Percentiles rank a stretch among this genome's conserved stretches.
Conservation (phyloP, 2,797 vertebrate genomes). For the Danio aesculapii region DNA sequence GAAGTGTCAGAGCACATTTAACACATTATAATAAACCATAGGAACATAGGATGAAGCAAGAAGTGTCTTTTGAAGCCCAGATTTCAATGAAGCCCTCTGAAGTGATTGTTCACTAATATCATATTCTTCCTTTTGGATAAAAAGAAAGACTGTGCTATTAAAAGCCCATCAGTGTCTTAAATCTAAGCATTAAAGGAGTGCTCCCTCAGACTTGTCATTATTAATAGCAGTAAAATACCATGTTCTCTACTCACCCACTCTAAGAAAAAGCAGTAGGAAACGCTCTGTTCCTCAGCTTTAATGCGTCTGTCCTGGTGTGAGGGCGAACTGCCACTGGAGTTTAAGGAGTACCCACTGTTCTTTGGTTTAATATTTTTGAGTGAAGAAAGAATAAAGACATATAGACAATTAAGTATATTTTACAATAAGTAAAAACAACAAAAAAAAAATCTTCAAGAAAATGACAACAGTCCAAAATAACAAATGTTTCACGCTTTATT, state of each 20-base stretch:
- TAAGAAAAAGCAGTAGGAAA: slow-evolving; percentile 11
- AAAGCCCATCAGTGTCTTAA: slow-evolving; percentile 2
- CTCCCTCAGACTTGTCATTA: slow-evolving; percentile 20
- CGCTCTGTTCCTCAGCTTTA: slow-evolving; percentile 18
- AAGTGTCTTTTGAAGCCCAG: not conserved
- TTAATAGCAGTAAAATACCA: slow-evolving; percentile 32
- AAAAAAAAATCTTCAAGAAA: too few relatives aligned
- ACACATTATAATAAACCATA: slow-evolving; percentile 27
- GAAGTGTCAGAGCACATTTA: slow-evolving; percentile 45
- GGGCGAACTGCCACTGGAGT: slow-evolving; percentile 5
- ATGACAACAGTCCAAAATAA: too few relatives aligned
- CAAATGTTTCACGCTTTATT: too few relatives aligned
- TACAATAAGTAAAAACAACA: too few relatives aligned
- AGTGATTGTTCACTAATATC: slow-evolving; percentile 8
- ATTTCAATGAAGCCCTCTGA: slow-evolving; percentile 11
- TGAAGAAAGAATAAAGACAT: not conserved
- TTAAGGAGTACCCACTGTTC: slow-evolving; percentile 16
- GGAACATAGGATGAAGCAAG: slow-evolving; percentile 9
- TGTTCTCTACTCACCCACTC: not conserved
- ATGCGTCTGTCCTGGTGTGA: slow-evolving; percentile 11
- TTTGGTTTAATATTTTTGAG: not conserved
- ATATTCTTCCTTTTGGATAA: slow-evolving; percentile 13
- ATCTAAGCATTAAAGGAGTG: slow-evolving; percentile 1
- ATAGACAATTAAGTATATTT: too few relatives aligned
- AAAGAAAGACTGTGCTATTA: not conserved